A percentile compares a stretch with the other conserved stretches of the same genome.
phyloP scores from a whole-genome alignment of 2,113 vertebrate genomes.

The Sminthopsis crassicaudata region DNA sequence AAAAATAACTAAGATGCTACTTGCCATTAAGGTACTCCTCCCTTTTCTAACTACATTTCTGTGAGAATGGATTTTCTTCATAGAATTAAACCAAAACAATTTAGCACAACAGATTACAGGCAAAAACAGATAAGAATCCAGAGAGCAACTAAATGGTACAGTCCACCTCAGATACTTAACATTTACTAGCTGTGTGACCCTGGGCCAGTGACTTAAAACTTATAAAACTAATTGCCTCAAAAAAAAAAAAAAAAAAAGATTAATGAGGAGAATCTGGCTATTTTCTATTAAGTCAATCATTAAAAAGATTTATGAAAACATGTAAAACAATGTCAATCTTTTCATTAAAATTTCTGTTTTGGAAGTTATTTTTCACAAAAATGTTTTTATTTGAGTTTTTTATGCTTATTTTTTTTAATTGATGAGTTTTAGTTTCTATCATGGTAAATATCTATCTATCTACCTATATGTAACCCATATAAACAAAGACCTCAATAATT shows the following conservation, averaged over 20 bases:
- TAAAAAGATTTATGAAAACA: neutral
- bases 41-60: neutral
- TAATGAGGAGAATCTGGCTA: neutral
- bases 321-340: neutral
- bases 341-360: neutral
- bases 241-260: too few species aligned
- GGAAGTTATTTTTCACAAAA: neutral
- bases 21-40: neutral
- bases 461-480: neutral
- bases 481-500: neutral
- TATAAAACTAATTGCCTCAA: too few species aligned
- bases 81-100: neutral
- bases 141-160: too few species aligned
- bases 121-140: neutral
- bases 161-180: too few species aligned
- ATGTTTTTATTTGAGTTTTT: too few species aligned
- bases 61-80: neutral
- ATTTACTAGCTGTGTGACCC: too few species aligned
- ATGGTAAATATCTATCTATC: neutral
- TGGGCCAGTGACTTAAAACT: too few species aligned
- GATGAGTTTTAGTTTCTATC: neutral
- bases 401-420: neutral
- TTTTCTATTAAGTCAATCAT: neutral
- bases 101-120: neutral
- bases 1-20: neutral